Conservation (phyloP, 1,140 invertebrate genomes). For the Pantala flavescens region DNA sequence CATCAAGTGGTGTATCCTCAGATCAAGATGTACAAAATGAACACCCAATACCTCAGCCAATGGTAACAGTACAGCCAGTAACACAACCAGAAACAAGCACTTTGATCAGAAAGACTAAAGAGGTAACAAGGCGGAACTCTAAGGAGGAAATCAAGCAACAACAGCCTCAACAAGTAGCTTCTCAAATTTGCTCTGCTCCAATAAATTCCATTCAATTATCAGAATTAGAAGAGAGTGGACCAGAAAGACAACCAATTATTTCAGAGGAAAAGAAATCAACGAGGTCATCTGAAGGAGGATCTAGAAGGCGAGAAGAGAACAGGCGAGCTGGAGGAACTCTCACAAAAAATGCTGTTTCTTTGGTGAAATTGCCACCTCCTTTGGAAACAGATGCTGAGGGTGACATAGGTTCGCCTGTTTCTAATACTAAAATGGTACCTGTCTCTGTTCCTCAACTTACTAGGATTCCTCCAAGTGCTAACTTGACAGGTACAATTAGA, state of each 20-base stretch:
- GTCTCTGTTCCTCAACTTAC: slow-evolving; percentile 17
- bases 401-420: not conserved
- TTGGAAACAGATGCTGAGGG: slow-evolving; percentile 62
- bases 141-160: slow-evolving; percentile 18
- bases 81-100: slow-evolving; percentile 32
- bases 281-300: not conserved
- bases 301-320: not conserved
- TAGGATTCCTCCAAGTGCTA: slow-evolving; percentile 4
- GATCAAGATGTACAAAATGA: slow-evolving; percentile 59
- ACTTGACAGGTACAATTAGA: slow-evolving; percentile 19
- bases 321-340: slow-evolving; percentile 28
- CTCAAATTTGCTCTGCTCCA: not conserved
- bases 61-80: slow-evolving; percentile 22
- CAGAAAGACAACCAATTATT: slow-evolving; percentile 36
- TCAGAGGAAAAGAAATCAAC: slow-evolving; percentile 14
- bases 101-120: slow-evolving; percentile 31
- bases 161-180: not conserved
- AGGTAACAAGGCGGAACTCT: slow-evolving; percentile 21
- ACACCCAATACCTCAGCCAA: slow-evolving; percentile 31
- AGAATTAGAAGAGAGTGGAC: slow-evolving; percentile 38
- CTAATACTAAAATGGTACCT: slow-evolving; percentile 16
- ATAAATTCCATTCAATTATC: not conserved
- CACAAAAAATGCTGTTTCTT: slow-evolving; percentile 58
- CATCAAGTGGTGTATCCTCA: slow-evolving; percentile 73
- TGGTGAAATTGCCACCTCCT: slow-evolving; percentile 69